Percentiles rank a stretch among this genome's conserved stretches.
Conservation (phyloP, 2,888 invertebrate species). For the Cephus pulcher region DNA sequence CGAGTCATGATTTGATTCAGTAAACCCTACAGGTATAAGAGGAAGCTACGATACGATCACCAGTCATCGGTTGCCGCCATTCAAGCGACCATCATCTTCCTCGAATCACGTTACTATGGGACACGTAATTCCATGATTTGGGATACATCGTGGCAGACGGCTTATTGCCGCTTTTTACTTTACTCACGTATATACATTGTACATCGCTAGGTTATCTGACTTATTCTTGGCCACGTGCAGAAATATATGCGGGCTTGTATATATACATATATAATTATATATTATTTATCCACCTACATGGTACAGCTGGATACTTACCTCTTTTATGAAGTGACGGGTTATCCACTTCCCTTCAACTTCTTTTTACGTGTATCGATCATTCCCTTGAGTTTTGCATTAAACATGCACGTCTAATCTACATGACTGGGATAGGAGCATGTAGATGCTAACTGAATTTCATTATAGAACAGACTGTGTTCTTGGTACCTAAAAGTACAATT, state of each 20-base stretch:
- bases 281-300: background rate
- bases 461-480: background rate
- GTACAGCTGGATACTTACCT: background rate
- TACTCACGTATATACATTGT: background rate
- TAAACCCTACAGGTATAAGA: background rate
- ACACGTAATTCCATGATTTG: background rate
- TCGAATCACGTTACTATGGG: background rate
- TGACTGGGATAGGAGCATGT: background rate
- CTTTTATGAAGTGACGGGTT: background rate
- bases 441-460: background rate
- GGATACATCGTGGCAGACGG: background rate
- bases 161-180: background rate
- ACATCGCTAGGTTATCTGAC: background rate
- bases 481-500: background rate
- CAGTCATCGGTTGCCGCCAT: background rate
- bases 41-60: conserved; percentile 7
- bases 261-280: background rate
- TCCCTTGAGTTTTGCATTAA: background rate
- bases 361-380: background rate
- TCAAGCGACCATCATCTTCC: background rate
- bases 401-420: background rate
- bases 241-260: background rate
- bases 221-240: background rate
- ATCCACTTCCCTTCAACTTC: background rate
- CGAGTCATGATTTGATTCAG: conserved; percentile 2